phyloP scores from a whole-genome alignment of 2,888 invertebrate genomes.

The Argyra leucocephala region DNA sequence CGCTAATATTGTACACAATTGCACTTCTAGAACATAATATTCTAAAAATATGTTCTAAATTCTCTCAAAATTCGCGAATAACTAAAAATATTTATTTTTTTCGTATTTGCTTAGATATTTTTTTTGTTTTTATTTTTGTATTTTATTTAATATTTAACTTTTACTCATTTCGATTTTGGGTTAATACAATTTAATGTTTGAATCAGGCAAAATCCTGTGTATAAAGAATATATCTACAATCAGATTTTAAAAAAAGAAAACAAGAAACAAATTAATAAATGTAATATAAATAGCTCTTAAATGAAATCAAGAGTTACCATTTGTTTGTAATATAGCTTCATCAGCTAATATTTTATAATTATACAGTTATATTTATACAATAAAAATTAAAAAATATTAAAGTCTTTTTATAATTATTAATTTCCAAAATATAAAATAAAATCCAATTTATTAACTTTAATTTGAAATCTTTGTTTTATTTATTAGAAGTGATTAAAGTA shows the following conservation, averaged over 20 bases:
- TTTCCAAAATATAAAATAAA: no score
- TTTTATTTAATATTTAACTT: conserved; percentile 1
- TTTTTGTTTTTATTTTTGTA: not conserved
- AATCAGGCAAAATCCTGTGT: not conserved
- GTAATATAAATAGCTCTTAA: not conserved
- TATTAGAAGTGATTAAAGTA: no score
- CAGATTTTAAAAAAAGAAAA: no score
- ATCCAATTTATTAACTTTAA: no score
- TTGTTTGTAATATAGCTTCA: not conserved
- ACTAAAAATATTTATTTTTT: not conserved
- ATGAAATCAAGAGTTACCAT: not conserved
- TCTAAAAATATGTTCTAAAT: not conserved
- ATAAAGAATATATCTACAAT: not conserved
- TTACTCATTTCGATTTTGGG: not conserved
- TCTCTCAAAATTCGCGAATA: conserved; percentile 3
- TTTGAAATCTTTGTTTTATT: no score
- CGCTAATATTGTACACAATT: not conserved
- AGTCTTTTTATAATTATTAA: no score
- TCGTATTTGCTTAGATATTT: not conserved
- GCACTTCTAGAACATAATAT: not conserved
- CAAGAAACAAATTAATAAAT: not conserved
- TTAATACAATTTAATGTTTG: not conserved
- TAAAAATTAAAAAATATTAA: no score
- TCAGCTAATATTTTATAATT: no score
- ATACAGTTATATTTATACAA: no score